Conservation (phyloP, 1,140 invertebrate species). For the Macrosteles quadrilineatus region DNA sequence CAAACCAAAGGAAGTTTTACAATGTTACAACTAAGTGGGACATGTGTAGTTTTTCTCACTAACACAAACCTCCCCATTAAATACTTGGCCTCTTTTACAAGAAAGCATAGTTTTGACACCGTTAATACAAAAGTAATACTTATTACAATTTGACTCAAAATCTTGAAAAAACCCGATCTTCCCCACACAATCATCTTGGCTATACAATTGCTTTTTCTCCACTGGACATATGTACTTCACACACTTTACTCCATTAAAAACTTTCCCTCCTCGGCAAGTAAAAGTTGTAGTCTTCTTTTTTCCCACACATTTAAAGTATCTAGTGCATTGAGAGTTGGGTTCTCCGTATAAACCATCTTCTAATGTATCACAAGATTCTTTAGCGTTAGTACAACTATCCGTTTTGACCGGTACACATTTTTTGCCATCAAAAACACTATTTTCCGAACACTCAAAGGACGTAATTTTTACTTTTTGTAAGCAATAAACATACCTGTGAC, state of each 20-base stretch:
- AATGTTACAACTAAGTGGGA: constrained; percentile 46
- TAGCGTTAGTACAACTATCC: constrained; percentile 38
- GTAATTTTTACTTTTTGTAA: constrained; percentile 56
- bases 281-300: constrained; percentile 46
- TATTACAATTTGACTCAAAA: constrained; percentile 54
- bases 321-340: constrained; percentile 54
- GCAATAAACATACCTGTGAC: constrained; percentile 60
- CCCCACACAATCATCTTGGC: background rate
- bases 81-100: constrained; percentile 51
- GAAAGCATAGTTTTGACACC: constrained; percentile 50
- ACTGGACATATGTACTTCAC: constrained; percentile 21
- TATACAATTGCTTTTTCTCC: background rate
- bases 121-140: constrained; percentile 58
- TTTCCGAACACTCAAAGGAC: constrained; percentile 55
- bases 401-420: constrained; percentile 49
- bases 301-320: constrained; percentile 58
- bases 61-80: constrained; percentile 59
- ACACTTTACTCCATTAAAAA: constrained; percentile 46
- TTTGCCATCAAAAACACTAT: constrained; percentile 58
- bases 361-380: constrained; percentile 44
- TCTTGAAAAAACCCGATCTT: constrained; percentile 57
- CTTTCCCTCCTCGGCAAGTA: constrained; percentile 44
- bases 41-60: constrained; percentile 52
- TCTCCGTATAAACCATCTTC: constrained; percentile 57
- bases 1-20: too few relatives aligned